phyloP scores from a whole-genome alignment of 2,888 invertebrate genomes.

The Argyresthia goedartella region DNA sequence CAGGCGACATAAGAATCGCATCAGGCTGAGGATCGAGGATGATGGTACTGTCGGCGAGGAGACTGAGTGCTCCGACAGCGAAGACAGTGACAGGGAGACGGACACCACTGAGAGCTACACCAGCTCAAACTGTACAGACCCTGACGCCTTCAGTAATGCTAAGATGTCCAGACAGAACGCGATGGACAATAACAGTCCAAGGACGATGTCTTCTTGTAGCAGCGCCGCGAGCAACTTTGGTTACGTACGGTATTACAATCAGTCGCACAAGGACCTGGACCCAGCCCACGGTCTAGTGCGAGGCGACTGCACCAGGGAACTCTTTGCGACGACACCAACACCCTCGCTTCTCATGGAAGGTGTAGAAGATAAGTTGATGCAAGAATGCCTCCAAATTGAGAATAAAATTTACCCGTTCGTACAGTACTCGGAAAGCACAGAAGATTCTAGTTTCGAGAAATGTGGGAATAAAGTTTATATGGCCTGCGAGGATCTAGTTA shows the following conservation, averaged over 20 bases:
- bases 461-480: conserved; percentile 64
- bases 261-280: conserved; percentile 44
- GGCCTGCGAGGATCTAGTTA: conserved; percentile 78
- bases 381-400: conserved; percentile 10
- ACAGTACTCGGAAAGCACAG: conserved; percentile 74
- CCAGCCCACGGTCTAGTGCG: conserved; percentile 23
- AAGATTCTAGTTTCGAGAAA: conserved; percentile 70
- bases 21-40: conserved; percentile 48
- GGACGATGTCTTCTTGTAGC: conserved; percentile 58
- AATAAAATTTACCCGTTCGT: conserved; percentile 22
- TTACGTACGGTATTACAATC: conserved; percentile 76
- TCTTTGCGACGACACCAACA: conserved; percentile 33
- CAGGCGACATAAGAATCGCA: conserved; percentile 55
- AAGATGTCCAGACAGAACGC: conserved; percentile 74
- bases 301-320: conserved; percentile 52
- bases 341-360: conserved; percentile 13
- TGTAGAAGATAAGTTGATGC: conserved; percentile 16
- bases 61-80: conserved; percentile 51
- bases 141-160: conserved; percentile 29
- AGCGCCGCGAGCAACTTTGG: conserved; percentile 75
- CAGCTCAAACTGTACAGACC: conserved; percentile 46
- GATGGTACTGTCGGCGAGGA: conserved; percentile 56
- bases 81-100: conserved; percentile 49
- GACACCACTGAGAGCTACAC: conserved; percentile 53
- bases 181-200: conserved; percentile 57